Evolutionary conservation across 1,140 invertebrate genomes (phyloP).

Genomic region (Mycetomoellerius zeteki): DNA sequence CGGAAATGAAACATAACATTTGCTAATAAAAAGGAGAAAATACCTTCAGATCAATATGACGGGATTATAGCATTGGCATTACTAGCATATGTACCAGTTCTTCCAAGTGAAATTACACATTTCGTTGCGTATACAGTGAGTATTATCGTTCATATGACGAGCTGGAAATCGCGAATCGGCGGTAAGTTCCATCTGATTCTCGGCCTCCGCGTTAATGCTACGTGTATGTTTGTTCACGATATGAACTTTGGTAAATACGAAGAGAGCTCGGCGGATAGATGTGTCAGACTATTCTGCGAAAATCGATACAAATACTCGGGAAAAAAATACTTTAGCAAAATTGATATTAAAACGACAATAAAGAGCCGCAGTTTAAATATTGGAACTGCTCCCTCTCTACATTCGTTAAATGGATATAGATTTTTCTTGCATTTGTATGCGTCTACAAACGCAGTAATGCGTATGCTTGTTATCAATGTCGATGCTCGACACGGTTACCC

Average conservation of each 20-base stretch:
- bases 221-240: slow-evolving; percentile 34
- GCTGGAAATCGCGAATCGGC: slow-evolving; percentile 12
- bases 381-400: not conserved
- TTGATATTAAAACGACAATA: slow-evolving; percentile 10
- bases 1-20: slow-evolving; percentile 32
- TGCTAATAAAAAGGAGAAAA: slow-evolving; percentile 24
- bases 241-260: slow-evolving; percentile 41
- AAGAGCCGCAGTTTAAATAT: slow-evolving; percentile 19
- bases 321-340: not conserved
- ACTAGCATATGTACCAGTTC: slow-evolving; percentile 8
- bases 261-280: slow-evolving; percentile 5
- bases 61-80: slow-evolving; percentile 30
- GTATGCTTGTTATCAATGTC: slow-evolving; percentile 12
- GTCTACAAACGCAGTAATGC: not conserved
- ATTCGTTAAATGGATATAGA: not conserved
- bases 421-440: not conserved
- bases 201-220: not conserved
- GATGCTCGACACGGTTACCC: not conserved
- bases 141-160: slow-evolving; percentile 13
- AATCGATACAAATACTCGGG: not conserved
- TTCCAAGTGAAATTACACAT: slow-evolving; percentile 40
- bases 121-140: slow-evolving; percentile 7
- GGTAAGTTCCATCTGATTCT: slow-evolving; percentile 35
- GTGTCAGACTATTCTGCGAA: not conserved
- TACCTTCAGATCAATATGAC: slow-evolving; percentile 34